phyloP scores from a whole-genome alignment of 1,140 invertebrate genomes.

The Trichonephila clavata region DNA sequence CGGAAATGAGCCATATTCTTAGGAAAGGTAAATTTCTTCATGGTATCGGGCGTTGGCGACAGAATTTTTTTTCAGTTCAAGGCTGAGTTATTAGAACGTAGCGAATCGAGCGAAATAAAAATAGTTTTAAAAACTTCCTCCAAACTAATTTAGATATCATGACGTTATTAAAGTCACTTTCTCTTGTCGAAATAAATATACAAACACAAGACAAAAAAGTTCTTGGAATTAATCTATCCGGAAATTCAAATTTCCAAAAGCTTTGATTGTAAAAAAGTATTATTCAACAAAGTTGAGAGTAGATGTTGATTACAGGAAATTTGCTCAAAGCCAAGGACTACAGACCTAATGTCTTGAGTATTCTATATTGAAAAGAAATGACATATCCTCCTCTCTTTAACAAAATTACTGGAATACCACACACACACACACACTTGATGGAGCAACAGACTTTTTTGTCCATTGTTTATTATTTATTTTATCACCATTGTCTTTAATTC shows the following conservation, averaged over 20 bases:
- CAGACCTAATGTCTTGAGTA: neutral
- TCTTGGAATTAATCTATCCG: slow-evolving; percentile 15
- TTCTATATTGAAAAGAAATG: neutral
- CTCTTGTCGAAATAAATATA: neutral
- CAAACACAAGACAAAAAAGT: neutral
- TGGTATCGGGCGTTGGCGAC: slow-evolving; percentile 15
- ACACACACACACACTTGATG: too few species aligned
- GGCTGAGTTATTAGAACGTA: slow-evolving; percentile 67
- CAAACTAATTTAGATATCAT: neutral
- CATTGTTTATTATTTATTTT: neutral
- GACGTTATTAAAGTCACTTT: neutral
- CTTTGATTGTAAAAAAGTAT: neutral
- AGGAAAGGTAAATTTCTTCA: slow-evolving; percentile 67
- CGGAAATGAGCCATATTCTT: slow-evolving; percentile 66
- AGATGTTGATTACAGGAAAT: neutral
- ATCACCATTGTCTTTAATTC: neutral
- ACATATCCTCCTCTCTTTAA: slow-evolving; percentile 1
- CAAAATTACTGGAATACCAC: neutral
- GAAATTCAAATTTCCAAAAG: neutral
- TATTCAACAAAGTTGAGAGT: neutral
- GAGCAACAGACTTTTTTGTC: neutral
- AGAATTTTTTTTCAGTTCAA: slow-evolving; percentile 56
- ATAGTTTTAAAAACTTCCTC: slow-evolving; percentile 29
- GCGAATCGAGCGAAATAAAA: slow-evolving; percentile 29
- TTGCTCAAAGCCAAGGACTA: neutral